Evolutionary conservation across 2,113 vertebrate species (phyloP), one percentile per base, ranked within the genome.

Genomic region (Chaetops frenatus): DNA sequence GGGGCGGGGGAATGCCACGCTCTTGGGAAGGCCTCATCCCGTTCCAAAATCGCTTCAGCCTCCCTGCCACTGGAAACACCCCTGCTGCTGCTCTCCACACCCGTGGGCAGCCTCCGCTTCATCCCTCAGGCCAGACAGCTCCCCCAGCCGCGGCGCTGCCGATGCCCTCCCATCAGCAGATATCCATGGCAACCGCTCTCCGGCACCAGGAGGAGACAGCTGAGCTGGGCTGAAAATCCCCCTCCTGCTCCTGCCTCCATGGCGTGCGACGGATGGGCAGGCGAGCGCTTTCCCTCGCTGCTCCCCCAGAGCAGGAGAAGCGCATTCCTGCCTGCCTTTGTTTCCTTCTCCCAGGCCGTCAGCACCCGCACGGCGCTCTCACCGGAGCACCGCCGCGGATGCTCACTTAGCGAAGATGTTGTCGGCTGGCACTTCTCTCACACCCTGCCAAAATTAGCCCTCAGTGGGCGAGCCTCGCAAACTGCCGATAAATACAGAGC

Each of bases 121-220:
- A 97, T 98, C 98, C 97, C 98, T 98, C 97, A 96, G 95, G 97
- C 97, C 98, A 98, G 98, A 98, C 92, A 98, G 97, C 93, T 98
- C 83, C 91, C 98, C 96, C 81, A 86, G 44, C 56, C 0, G 5
- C 15, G 0, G 47, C 11, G 2, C 98, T 98, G 98, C 98, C 85
- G 96, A 98, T 98, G 98, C 98, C 98, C 98, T 98, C 98, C 98
- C 96, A 98, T 98, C 98, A 98, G 98, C 98, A 98, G 96, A 99
- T 99, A 99, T 99, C 99, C 99, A 99, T 99, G 99, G 99, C 98
- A 99, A 99, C 99, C 97, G 16, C 98, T 98, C 98, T 98, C 98
- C 98, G 98, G 98, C 98, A 98, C 98, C 96, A 93, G 98, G 98
- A 98, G 98, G 98, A 99, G 98, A 98, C 98, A 97, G 98, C 96